These are phyloP conservation scores for Actinemys pallida DNA, from an alignment of 2,113 vertebrate species.

Conservation along the genomic window DNA sequence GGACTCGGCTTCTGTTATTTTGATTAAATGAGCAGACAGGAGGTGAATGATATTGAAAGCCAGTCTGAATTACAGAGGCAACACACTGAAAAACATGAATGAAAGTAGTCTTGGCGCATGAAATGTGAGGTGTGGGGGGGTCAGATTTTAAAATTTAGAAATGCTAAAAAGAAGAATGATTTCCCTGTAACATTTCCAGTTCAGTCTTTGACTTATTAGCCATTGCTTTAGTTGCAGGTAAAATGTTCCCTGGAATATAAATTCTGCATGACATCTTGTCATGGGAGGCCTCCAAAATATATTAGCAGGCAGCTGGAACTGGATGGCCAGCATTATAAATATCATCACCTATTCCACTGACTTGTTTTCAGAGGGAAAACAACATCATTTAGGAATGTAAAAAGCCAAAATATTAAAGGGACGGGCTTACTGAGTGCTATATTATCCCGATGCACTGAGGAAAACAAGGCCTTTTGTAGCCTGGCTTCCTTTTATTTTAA, in stretches of 20 bases:
- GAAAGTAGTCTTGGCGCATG: neutral
- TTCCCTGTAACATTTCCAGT: conserved; percentile 11
- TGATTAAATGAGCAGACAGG: conserved; percentile 35
- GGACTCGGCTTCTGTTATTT: neutral
- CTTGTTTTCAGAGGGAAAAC: neutral
- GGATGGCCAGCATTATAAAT: neutral
- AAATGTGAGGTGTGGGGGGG: neutral
- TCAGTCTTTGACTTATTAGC: conserved; percentile 37
- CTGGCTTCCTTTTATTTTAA: neutral
- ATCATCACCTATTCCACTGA: neutral
- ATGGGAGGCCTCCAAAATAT: neutral
- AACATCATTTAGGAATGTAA: neutral
- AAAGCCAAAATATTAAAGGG: neutral
- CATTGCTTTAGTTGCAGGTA: conserved; percentile 20
- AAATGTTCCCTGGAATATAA: neutral
- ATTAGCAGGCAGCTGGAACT: neutral
- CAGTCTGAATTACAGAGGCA: conserved; percentile 17
- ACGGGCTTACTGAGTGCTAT: neutral
- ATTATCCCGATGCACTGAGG: neutral
- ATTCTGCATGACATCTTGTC: neutral
- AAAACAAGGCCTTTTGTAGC: neutral
- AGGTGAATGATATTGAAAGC: conserved; percentile 47
- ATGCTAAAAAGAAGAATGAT: conserved; percentile 14
- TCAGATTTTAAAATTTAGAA: conserved; percentile 52
- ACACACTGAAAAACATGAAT: conserved; percentile 5